A percentile compares a stretch with the other conserved stretches of the same genome.
Conservation (phyloP, 2,113 vertebrate species). For the Mesitornis unicolor region DNA sequence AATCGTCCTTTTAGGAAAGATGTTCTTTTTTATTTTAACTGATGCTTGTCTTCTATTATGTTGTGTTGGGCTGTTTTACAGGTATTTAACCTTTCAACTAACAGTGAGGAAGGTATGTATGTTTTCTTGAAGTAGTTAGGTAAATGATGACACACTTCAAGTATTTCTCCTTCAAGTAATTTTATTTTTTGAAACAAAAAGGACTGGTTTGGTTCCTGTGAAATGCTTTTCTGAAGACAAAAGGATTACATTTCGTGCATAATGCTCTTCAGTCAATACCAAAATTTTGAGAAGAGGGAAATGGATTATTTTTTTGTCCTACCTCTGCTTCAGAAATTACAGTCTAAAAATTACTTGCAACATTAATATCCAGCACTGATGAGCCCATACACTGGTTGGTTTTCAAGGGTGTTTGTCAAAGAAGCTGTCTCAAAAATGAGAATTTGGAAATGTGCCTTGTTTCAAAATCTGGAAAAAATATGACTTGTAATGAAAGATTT, state of each 20-base stretch:
- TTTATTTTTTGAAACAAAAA: not conserved
- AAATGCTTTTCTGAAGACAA: not conserved
- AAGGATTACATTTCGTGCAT: not conserved
- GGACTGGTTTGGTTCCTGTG: not conserved
- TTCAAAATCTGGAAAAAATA: constrained; percentile 20
- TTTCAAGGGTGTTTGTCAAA: not conserved
- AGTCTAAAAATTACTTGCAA: not conserved
- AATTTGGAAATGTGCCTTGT: not conserved
- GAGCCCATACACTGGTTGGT: not conserved
- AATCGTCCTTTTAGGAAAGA: not conserved
- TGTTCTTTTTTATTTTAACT: not conserved
- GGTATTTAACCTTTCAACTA: not conserved
- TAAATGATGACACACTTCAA: not conserved
- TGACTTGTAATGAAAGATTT: not conserved
- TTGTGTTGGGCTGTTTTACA: not conserved
- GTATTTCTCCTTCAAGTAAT: not conserved
- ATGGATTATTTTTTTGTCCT: not conserved
- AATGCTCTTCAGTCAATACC: not conserved
- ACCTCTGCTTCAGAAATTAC: not conserved
- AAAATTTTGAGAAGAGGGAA: not conserved
- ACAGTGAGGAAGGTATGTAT: not conserved
- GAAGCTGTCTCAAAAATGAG: not conserved
- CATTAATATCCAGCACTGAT: not conserved
- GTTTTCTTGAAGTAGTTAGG: not conserved
- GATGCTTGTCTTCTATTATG: not conserved